Conservation (phyloP, 2,113 vertebrate species). For the Pelusios castaneus region DNA sequence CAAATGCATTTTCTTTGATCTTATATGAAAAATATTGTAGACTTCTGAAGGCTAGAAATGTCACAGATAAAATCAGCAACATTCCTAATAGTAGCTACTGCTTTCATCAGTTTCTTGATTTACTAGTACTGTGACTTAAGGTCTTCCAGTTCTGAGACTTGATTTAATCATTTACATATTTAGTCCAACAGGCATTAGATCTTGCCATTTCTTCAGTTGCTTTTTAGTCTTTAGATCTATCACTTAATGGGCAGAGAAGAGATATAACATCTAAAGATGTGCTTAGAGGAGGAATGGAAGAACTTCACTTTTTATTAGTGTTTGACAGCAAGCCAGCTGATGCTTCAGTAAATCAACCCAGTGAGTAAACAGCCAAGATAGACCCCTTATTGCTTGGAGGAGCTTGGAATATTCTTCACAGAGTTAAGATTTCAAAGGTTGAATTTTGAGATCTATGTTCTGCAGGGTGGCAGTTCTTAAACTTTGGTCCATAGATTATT, state of each 20-base stretch:
- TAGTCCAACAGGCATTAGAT: slow-evolving; percentile 68
- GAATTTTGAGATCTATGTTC: background rate
- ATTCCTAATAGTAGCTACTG: slow-evolving; percentile 31
- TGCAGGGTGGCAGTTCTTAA: background rate
- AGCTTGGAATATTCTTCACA: slow-evolving; percentile 5
- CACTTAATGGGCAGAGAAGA: slow-evolving; percentile 41
- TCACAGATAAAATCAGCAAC: slow-evolving; percentile 66
- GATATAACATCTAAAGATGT: slow-evolving; percentile 35
- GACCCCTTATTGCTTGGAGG: slow-evolving; percentile 19
- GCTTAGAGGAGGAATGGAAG: slow-evolving; percentile 38
- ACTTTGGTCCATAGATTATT: background rate
- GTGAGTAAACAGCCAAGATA: slow-evolving; percentile 46
- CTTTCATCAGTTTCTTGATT: slow-evolving; percentile 72
- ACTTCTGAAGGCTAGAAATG: slow-evolving; percentile 59
- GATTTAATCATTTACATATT: slow-evolving; percentile 72
- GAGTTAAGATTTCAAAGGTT: background rate
- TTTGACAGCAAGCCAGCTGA: slow-evolving; percentile 13
- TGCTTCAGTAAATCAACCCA: slow-evolving; percentile 41
- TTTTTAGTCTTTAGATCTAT: slow-evolving; percentile 61
- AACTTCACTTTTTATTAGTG: slow-evolving; percentile 47
- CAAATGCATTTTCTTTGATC: slow-evolving; percentile 68
- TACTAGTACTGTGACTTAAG: slow-evolving; percentile 65
- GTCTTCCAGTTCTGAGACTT: slow-evolving; percentile 66
- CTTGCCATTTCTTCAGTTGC: slow-evolving; percentile 48
- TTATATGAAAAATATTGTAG: slow-evolving; percentile 64